Evolutionary conservation across 2,888 invertebrate genomes (phyloP).

Genomic region (Laothoe populi): DNA sequence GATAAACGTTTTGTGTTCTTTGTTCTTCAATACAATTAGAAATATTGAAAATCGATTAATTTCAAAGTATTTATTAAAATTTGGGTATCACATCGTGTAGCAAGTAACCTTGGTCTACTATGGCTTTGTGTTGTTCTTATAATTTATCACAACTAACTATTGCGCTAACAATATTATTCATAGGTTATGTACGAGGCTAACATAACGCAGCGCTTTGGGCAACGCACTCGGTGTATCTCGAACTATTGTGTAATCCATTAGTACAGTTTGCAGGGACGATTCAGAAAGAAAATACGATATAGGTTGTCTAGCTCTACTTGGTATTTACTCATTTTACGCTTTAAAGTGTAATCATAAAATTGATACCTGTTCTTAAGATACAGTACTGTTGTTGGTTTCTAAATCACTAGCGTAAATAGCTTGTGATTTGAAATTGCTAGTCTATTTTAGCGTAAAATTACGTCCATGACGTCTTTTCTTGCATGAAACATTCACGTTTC

Average conservation of each 20-base stretch:
- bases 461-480: conserved; percentile 7
- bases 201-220: conserved; percentile 53
- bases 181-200: conserved; percentile 63
- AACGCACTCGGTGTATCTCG: conserved; percentile 51
- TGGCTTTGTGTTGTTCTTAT: conserved; percentile 57
- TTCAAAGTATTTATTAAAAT: conserved; percentile 7
- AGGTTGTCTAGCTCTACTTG: background rate
- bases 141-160: conserved; percentile 56
- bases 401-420: background rate
- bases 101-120: conserved; percentile 62
- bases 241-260: conserved; percentile 52
- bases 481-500: conserved; percentile 25
- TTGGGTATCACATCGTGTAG: conserved; percentile 51
- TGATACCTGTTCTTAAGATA: background rate
- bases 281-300: conserved; percentile 18
- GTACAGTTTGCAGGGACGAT: conserved; percentile 38
- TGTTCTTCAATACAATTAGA: too few relatives aligned
- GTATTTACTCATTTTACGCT: background rate
- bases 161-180: conserved; percentile 73
- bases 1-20: too few relatives aligned
- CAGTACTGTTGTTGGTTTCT: background rate
- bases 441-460: conserved; percentile 40
- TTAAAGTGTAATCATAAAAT: background rate
- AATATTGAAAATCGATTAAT: background rate
- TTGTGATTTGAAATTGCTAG: conserved; percentile 50